A percentile compares a stretch with the other conserved stretches of the same genome.
Conservation (phyloP, 2,888 invertebrate species). For the Polydrusus pterygomalis region DNA sequence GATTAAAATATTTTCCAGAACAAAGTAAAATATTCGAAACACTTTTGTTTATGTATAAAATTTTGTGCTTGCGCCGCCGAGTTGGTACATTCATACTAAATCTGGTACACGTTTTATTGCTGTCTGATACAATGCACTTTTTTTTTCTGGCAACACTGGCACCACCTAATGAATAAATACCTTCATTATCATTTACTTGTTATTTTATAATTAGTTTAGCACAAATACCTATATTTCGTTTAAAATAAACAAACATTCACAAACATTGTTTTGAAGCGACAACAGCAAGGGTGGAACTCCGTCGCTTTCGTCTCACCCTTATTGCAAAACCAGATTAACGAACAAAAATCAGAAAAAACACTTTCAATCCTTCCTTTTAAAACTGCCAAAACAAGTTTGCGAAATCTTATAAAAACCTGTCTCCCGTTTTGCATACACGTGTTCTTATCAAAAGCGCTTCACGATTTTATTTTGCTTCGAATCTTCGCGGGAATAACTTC, state of each 20-base stretch:
- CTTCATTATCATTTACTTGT: not conserved
- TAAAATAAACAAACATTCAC: not conserved
- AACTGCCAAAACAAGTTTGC: slow-evolving; percentile 49
- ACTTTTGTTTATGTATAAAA: too few species aligned
- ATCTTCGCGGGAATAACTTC: slow-evolving; percentile 17
- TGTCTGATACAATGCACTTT: too few species aligned
- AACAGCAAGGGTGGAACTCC: not conserved
- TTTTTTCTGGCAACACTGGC: too few species aligned
- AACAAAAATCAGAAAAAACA: slow-evolving; percentile 44
- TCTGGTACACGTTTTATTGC: too few species aligned
- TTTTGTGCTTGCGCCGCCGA: too few species aligned
- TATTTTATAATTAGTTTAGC: not conserved
- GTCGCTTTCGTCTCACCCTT: not conserved
- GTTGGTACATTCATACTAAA: too few species aligned
- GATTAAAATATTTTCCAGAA: too few species aligned
- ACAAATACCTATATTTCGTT: not conserved
- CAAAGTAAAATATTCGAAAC: too few species aligned
- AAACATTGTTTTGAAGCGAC: not conserved
- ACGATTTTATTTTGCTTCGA: slow-evolving; percentile 10
- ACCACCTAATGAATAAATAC: not conserved
- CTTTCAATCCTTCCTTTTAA: slow-evolving; percentile 24
- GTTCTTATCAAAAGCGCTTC: slow-evolving; percentile 32
- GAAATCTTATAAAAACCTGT: slow-evolving; percentile 44
- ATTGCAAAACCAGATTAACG: slow-evolving; percentile 42
- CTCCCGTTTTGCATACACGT: slow-evolving; percentile 49